Evolutionary conservation across 2,888 invertebrate genomes (phyloP), one percentile per base, ranked within the genome.

Genomic region (Andrena trimmerana): DNA sequence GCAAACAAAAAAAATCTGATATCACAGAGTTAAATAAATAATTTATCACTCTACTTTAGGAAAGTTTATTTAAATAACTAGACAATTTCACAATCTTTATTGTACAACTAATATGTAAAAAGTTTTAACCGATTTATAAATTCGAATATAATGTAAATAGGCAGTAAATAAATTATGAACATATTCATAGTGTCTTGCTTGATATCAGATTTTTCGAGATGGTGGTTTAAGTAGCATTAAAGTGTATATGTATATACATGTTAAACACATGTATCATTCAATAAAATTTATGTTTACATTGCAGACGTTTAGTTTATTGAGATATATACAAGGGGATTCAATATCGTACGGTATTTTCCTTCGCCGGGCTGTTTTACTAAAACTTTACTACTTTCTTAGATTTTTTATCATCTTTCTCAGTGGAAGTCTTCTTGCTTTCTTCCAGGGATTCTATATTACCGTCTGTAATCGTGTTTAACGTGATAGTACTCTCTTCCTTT

Each of bases 321-420:
- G 6, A 27, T 73, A 74, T 80, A 63, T 57, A 79, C 10, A 71
- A 63, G 63, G 1, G 66, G 72, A 65, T 27, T 63, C 59, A 29
- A 48, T 29, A 50, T 71, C 48, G 24, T 8, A 33, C 42, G 27
- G 52, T 20, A 27, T n/a, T 10, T 62, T 5, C 54, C 20, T 36
- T 33, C 36, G 4, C 59, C 1, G 27, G n/a, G 6, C 0, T 50
- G 24, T 36, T 72, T 54, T 13, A 31, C 76, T 71, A 93, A 89
- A 94, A 94, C 81, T 91, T 93, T 0, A 94, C 89, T 78, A 93
- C 83, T 88, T 92, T 94, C 68, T 87, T 90, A 0, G 69, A 3
- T 6, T 72, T 85, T 31, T 85, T 86, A 33, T 65, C 42, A 42
- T 29, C 50, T 42, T 72, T 75, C 4, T 85, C 63, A 4, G 67